These are phyloP conservation scores for Mercenaria mercenaria DNA, from an alignment of 1,140 invertebrate species.

Conservation along the genomic window DNA sequence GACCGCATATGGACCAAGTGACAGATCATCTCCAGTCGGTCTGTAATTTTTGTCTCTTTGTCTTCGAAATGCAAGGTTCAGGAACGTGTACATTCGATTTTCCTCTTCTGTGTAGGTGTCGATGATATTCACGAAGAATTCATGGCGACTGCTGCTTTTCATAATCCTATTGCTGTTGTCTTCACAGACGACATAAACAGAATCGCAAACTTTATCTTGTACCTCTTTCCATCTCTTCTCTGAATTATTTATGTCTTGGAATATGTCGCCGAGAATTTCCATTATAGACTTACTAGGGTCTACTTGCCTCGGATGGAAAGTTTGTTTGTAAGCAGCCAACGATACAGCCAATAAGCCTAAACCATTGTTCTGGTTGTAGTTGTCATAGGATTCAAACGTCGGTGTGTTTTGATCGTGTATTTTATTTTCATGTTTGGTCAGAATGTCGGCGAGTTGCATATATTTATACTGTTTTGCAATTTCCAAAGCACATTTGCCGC, in stretches of 20 bases:
- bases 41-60: constrained; percentile 22
- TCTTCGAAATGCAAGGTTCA: constrained; percentile 25
- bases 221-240: constrained; percentile 22
- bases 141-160: neutral
- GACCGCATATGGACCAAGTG: too few species aligned
- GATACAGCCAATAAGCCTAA: neutral
- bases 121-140: constrained; percentile 21
- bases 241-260: too few species aligned
- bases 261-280: constrained; percentile 1
- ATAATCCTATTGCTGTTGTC: neutral
- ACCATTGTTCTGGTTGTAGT: neutral
- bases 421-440: neutral
- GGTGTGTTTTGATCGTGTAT: neutral
- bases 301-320: constrained; percentile 18
- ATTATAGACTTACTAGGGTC: neutral
- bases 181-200: constrained; percentile 17
- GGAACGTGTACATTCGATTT: neutral
- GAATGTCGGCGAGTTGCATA: neutral
- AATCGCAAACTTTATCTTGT: constrained; percentile 22
- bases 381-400: neutral
- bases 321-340: constrained; percentile 33
- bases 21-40: constrained; percentile 36
- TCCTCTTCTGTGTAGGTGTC: constrained; percentile 34
- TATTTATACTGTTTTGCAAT: constrained; percentile 11
- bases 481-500: neutral